Evolutionary conservation across 2,113 vertebrate genomes (phyloP), one percentile per base, ranked within the genome.

Genomic region (Chionomys nivalis): DNA sequence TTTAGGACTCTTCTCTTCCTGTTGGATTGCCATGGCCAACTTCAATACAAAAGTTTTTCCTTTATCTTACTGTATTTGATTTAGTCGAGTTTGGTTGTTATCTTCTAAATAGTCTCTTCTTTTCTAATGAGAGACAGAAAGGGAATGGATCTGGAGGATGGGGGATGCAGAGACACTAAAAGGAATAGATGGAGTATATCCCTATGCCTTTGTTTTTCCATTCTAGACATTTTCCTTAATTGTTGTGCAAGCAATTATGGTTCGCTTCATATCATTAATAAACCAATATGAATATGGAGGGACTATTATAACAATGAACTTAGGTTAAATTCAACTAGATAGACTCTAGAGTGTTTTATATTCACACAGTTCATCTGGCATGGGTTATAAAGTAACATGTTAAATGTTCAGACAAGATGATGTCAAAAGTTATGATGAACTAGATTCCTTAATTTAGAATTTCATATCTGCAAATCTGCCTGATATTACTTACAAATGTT

Each of bases 301-400:
- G 63, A 63, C 42, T 82, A 83, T n/a, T 61, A 63, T 76, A 76
- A 83, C 21, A 81, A 58, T 28, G 52, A 82, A 9, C 21, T 5
- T 63, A 68, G 47, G n/a, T 94, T 92, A 44, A 88, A 17, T 95
- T 90, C 33, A 86, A 16, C 39, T 91, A 52, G n/a, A 93, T 89
- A 44, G n/a, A 93, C 14, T 49, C 13, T 39, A 68, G 47, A 47
- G 28, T 79, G 23, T 61, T 42, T 47, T 90, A 70, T 49, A 26
- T 36, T 86, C 79, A 77, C 33, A 61, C 2, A 90, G 8, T 78
- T 87, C n/a, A 89, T 42, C 42, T 85, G 91, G 31, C 24, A 47
- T 61, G 14, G 24, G 31, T 65, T 73, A 76, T n/a, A 61, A 8
- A 7, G 16, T 58, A 78, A 83, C 55, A 79, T 61, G 65, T 72